These are phyloP conservation scores for Pogoniulus pusillus DNA, from an alignment of 2,797 vertebrate species.

Conservation along the genomic window DNA sequence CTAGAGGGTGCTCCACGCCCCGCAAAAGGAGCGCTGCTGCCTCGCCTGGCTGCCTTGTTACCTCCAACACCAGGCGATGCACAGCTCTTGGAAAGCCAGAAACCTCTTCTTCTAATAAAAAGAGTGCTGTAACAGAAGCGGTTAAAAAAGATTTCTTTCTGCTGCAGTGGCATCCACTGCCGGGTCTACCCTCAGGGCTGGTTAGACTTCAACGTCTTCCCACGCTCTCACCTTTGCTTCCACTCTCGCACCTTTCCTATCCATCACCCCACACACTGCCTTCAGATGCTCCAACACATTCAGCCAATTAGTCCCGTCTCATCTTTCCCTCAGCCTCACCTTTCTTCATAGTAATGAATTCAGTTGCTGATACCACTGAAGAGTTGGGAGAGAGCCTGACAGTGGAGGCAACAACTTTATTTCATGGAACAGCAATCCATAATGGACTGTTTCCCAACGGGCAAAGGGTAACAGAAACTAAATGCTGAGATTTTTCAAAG, in stretches of 20 bases:
- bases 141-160: background rate
- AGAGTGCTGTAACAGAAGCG: background rate
- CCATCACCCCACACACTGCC: rapidly evolving
- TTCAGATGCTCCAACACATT: background rate
- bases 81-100: background rate
- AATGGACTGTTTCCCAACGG: background rate
- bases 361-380: background rate
- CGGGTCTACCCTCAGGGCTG: background rate
- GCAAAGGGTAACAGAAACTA: background rate
- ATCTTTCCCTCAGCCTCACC: background rate
- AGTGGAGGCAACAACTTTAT: background rate
- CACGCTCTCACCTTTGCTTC: background rate
- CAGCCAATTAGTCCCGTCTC: background rate
- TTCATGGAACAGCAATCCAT: background rate
- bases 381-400: background rate
- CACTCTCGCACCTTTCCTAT: background rate
- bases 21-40: background rate
- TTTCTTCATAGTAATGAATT: background rate
- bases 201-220: background rate
- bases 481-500: background rate
- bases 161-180: background rate
- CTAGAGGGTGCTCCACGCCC: slow-evolving; percentile 74
- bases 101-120: background rate
- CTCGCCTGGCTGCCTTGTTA: background rate
- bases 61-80: background rate